Evolutionary conservation across 2,797 vertebrate genomes (phyloP).

Genomic region (Carcharodon carcharias): DNA sequence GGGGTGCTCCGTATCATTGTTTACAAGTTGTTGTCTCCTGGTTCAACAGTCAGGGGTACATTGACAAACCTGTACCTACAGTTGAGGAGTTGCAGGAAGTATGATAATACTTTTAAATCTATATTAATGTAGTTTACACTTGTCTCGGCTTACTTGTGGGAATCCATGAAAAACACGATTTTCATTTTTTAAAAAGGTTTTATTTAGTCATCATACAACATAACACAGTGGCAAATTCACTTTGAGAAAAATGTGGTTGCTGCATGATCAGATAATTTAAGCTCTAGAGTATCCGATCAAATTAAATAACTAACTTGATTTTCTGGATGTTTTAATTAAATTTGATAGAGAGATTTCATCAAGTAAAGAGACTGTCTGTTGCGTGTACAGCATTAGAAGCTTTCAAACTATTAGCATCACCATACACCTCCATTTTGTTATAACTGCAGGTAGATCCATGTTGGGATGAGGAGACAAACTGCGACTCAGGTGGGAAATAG

Average conservation of each 20-base stretch:
- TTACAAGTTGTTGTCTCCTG: slow-evolving; percentile 93
- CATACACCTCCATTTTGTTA: neutral
- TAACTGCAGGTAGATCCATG: neutral
- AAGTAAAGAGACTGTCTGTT: neutral
- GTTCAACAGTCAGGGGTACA: slow-evolving; percentile 86
- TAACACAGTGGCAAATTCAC: neutral
- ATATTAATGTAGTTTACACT: neutral
- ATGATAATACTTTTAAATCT: slow-evolving; percentile 27
- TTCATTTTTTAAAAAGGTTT: neutral
- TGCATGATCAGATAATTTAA: neutral
- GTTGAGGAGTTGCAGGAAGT: slow-evolving; percentile 92
- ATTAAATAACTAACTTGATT: neutral
- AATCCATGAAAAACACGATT: neutral
- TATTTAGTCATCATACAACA: neutral
- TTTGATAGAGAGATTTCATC: neutral
- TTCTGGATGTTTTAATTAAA: neutral
- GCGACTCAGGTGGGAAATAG: neutral
- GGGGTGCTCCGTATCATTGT: slow-evolving; percentile 93
- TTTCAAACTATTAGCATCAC: neutral
- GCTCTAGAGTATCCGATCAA: neutral
- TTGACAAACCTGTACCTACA: slow-evolving; percentile 68
- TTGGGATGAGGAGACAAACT: neutral
- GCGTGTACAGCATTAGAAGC: neutral
- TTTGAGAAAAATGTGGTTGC: neutral
- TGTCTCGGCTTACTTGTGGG: neutral